Evolutionary conservation across 2,113 vertebrate species (phyloP).

Genomic region (Pteropus alecto): DNA sequence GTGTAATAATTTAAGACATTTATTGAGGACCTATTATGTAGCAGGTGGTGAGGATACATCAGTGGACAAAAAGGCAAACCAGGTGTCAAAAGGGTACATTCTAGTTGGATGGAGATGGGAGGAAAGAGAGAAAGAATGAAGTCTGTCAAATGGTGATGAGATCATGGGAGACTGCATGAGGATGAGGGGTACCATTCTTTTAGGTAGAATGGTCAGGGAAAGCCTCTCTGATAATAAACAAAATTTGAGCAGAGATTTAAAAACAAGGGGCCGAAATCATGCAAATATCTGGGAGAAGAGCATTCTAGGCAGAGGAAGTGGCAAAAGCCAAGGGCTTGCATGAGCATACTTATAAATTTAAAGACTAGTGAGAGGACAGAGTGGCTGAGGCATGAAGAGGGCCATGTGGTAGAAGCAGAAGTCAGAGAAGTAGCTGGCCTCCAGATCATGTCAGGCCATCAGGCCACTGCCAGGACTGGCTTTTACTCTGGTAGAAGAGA

Average conservation of each 20-base stretch:
- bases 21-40: neutral
- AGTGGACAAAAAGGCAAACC: neutral
- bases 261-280: neutral
- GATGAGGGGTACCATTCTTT: neutral
- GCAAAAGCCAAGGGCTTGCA: neutral
- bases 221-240: neutral
- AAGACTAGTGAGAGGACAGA: neutral
- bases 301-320: neutral
- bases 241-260: neutral
- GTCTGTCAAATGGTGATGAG: neutral
- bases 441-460: neutral
- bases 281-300: neutral
- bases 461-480: neutral
- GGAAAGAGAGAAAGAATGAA: neutral
- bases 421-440: neutral
- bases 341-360: too few relatives aligned
- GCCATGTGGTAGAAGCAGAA: neutral
- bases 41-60: neutral
- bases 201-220: neutral
- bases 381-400: neutral
- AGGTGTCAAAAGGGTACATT: neutral
- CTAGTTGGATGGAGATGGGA: neutral
- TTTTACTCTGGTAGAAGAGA: neutral
- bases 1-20: neutral
- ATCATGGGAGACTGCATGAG: neutral